Conservation (phyloP, 2,797 vertebrate genomes). For the Carapus acus region DNA sequence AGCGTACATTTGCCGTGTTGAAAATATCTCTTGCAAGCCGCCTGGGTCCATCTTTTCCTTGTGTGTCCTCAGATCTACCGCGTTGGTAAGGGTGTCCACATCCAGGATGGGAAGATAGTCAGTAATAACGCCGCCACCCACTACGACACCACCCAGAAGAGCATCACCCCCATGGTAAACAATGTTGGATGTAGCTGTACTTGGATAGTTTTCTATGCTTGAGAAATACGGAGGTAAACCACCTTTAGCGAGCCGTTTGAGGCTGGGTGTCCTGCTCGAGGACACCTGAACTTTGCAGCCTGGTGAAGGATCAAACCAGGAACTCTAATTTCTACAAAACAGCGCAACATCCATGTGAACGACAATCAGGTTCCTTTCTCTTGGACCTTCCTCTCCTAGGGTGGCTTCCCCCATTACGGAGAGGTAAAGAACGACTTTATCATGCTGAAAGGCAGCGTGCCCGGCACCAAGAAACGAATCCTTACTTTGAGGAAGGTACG, state of each 20-base stretch:
- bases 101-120: conserved; percentile 85
- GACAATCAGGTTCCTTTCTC: neutral
- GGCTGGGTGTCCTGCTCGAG: too few relatives aligned
- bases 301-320: too few relatives aligned
- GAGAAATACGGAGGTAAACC: too few relatives aligned
- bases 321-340: too few relatives aligned
- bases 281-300: too few relatives aligned
- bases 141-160: conserved; percentile 86
- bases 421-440: conserved; percentile 90
- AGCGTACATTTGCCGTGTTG: neutral
- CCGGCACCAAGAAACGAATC: conserved; percentile 84
- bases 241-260: too few relatives aligned
- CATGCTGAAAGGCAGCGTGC: conserved; percentile 90
- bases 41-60: neutral
- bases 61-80: conserved; percentile 79
- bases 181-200: neutral
- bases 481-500: conserved; percentile 91
- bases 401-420: conserved; percentile 87
- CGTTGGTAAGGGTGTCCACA: conserved; percentile 77
- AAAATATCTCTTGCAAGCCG: neutral
- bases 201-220: too few relatives aligned
- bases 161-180: conserved; percentile 83
- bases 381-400: conserved; percentile 61
- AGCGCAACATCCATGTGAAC: too few relatives aligned
- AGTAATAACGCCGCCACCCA: conserved; percentile 83